These are phyloP conservation scores for Epinephelus cyanopodus DNA, from an alignment of 2,113 vertebrate genomes.

Conservation along the genomic window DNA sequence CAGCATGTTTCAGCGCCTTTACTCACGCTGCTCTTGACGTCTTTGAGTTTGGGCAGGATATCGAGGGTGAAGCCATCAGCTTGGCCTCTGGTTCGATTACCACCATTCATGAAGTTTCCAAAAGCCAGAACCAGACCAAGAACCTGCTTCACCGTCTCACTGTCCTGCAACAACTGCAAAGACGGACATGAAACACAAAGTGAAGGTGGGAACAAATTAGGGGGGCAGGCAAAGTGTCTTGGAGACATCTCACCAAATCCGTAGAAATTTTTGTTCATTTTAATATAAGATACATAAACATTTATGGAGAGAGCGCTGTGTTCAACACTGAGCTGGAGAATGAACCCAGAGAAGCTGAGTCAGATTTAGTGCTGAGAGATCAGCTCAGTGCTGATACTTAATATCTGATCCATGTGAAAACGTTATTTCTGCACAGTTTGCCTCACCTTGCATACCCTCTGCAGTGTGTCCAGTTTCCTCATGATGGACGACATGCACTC, in stretches of 20 bases:
- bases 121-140: slow-evolving; percentile 95
- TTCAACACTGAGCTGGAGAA: too few species aligned
- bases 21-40: slow-evolving; percentile 99
- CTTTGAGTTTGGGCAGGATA: slow-evolving; percentile 97
- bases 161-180: slow-evolving; percentile 88
- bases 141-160: slow-evolving; percentile 88
- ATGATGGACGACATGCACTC: slow-evolving; percentile 91
- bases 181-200: background rate
- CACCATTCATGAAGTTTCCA: slow-evolving; percentile 99
- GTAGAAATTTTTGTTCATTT: background rate
- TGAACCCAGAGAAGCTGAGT: background rate
- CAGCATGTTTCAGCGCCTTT: background rate
- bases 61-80: slow-evolving; percentile 96
- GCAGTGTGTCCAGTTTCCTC: slow-evolving; percentile 91
- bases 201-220: too few species aligned
- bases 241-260: background rate
- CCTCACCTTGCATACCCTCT: slow-evolving; percentile 93
- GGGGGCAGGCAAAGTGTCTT: background rate
- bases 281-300: background rate
- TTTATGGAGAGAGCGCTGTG: background rate
- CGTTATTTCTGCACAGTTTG: background rate
- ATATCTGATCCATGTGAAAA: too few species aligned
- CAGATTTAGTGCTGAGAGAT: too few species aligned
- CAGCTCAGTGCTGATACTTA: too few species aligned
- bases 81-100: slow-evolving; percentile 95